phyloP scores from a whole-genome alignment of 2,888 invertebrate species.

The Cerceris rybyensis region DNA sequence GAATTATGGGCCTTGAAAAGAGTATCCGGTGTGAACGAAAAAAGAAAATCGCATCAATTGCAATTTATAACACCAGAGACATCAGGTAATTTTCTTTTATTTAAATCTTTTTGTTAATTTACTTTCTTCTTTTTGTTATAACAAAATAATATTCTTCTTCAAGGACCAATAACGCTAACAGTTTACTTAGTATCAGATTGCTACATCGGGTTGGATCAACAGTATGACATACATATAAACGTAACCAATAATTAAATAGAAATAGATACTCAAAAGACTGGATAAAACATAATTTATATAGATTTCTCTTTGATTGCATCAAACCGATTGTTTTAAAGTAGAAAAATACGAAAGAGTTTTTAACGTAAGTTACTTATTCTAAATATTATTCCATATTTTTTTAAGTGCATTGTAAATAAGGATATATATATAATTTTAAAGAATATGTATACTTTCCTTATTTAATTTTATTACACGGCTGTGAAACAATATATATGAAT shows the following conservation, averaged over 20 bases:
- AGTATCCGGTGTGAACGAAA: slow-evolving; percentile 83
- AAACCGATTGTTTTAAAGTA: no score
- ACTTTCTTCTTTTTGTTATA: background rate
- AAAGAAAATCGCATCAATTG: slow-evolving; percentile 83
- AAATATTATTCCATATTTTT: no score
- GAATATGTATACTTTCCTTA: slow-evolving; percentile 47
- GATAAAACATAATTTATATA: background rate
- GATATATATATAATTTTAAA: slow-evolving; percentile 28
- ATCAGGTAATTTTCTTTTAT: slow-evolving; percentile 78
- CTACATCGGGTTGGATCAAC: slow-evolving; percentile 96
- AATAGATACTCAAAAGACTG: slow-evolving; percentile 29
- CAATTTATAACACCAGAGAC: slow-evolving; percentile 86
- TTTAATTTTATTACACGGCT: slow-evolving; percentile 51
- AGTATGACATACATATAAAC: slow-evolving; percentile 85
- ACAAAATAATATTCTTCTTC: slow-evolving; percentile 65
- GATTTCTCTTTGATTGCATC: no score
- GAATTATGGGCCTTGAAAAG: slow-evolving; percentile 93
- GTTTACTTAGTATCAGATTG: slow-evolving; percentile 95
- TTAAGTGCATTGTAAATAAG: slow-evolving; percentile 6
- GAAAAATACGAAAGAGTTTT: no score
- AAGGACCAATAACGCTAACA: slow-evolving; percentile 90
- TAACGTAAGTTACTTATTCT: no score
- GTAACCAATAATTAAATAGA: slow-evolving; percentile 67
- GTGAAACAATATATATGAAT: slow-evolving; percentile 49
- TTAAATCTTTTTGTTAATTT: slow-evolving; percentile 17